A percentile compares a stretch with the other conserved stretches of the same genome.
These are phyloP conservation scores for Augochlorella aurata DNA, from an alignment of 2,888 invertebrate species.

Conservation along the genomic window DNA sequence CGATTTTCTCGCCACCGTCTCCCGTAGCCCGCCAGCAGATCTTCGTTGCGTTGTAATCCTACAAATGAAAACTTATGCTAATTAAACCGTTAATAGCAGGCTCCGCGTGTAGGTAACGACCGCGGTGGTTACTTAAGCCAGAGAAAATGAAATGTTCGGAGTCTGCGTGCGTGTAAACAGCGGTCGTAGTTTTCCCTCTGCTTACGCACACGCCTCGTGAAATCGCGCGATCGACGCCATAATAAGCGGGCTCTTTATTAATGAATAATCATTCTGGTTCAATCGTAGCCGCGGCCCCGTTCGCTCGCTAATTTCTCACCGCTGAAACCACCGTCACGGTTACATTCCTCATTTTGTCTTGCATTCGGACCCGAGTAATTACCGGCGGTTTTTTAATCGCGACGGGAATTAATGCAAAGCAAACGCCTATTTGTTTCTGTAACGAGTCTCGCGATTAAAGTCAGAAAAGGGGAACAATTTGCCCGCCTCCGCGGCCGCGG, in stretches of 20 bases:
- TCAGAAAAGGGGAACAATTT: constrained; percentile 26
- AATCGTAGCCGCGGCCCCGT: not conserved
- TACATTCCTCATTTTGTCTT: not conserved
- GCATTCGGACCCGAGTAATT: constrained; percentile 43
- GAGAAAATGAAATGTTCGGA: constrained; percentile 79
- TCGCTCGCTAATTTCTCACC: not conserved
- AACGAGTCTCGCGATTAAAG: constrained; percentile 39
- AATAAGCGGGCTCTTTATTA: constrained; percentile 46
- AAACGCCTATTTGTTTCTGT: constrained; percentile 36
- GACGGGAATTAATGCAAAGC: constrained; percentile 45
- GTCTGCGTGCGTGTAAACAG: constrained; percentile 71
- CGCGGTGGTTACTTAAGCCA: constrained; percentile 78
- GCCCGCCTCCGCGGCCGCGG: not conserved
- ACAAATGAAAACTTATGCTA: constrained; percentile 81
- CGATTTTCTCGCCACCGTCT: constrained; percentile 16
- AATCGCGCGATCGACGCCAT: constrained; percentile 30
- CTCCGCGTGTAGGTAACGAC: constrained; percentile 78
- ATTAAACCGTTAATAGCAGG: constrained; percentile 80
- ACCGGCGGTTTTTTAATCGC: constrained; percentile 59
- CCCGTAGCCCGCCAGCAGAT: constrained; percentile 22
- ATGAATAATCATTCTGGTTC: constrained; percentile 42
- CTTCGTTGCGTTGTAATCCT: constrained; percentile 73
- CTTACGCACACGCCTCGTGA: not conserved
- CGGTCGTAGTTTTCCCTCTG: constrained; percentile 15
- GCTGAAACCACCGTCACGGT: not conserved